Conservation (phyloP, 2,797 vertebrate species). For the Anableps anableps region DNA sequence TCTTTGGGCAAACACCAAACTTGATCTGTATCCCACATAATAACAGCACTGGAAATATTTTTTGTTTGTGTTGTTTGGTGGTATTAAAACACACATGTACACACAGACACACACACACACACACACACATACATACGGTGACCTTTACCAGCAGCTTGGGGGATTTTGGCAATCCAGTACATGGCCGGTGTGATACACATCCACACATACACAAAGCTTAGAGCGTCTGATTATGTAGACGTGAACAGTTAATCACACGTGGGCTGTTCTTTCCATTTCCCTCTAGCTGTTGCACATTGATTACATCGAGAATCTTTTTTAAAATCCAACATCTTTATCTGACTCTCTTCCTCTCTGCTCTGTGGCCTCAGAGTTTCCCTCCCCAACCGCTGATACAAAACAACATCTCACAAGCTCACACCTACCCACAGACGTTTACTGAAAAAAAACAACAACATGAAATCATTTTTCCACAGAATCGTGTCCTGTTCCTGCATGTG, state of each 20-base stretch:
- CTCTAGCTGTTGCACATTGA: constrained; percentile 75
- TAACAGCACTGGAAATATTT: constrained; percentile 63
- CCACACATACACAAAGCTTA: constrained; percentile 59
- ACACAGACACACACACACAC: constrained; percentile 43
- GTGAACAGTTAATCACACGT: constrained; percentile 73
- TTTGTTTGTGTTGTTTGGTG: constrained; percentile 43
- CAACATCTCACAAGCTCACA: constrained; percentile 21
- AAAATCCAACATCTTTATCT: constrained; percentile 74
- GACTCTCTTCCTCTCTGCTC: constrained; percentile 57
- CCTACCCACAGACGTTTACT: constrained; percentile 15
- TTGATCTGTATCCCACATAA: constrained; percentile 68
- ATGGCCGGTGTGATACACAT: constrained; percentile 66
- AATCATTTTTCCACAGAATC: constrained; percentile 39
- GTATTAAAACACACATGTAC: constrained; percentile 50
- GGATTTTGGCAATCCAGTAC: constrained; percentile 75
- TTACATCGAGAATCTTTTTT: constrained; percentile 72
- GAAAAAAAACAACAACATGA: constrained; percentile 21
- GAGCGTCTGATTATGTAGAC: constrained; percentile 75
- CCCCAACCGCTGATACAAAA: constrained; percentile 36
- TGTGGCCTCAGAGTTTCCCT: constrained; percentile 60
- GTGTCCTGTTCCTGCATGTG: constrained; percentile 26
- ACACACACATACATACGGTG: constrained; percentile 56
- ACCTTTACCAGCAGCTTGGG: constrained; percentile 79
- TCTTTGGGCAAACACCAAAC: constrained; percentile 62
- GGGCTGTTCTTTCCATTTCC: constrained; percentile 77